Evolutionary conservation across 2,797 vertebrate genomes (phyloP), one percentile per base, ranked within the genome.

Genomic region (Phalloptychus januarius): DNA sequence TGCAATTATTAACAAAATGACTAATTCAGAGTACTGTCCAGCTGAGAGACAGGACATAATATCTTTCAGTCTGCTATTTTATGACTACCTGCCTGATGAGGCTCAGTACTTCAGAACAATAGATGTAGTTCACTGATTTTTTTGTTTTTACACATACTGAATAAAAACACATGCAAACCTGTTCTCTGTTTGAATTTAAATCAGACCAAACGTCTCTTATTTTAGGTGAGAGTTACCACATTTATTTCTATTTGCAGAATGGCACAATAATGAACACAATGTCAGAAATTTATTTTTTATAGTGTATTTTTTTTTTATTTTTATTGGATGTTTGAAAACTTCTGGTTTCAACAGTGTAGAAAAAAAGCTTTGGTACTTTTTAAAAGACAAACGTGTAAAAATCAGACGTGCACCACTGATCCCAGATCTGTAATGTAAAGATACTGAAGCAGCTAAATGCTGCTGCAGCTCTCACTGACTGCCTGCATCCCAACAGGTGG

Each of bases 401-500:
- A 63, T 63, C 13, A 36, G 28, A 28, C 1, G 2, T 15, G 16
- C 31, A 1, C 33, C 31, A 36, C 33, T 61, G 28, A 18, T 65
- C 20, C 10, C 3, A 65, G 8, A 18, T 38, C 16, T 40, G n/a
- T 16, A 45, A 74, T 50, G 40, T 71, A 18, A 73, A 79, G 71
- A 36, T 7, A 31, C 74, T 44, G 44, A 31, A 31, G 18, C n/a
- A 36, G 25, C 33, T 67, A 40, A 67, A 67, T 20, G 8, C 20
- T 10, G 4, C 4, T 2, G 18, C 40, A n/a, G 42, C 40, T 33
- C 72, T 82, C 13, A 45, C 54, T 77, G 4, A 52, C 28, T n/a
- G 25, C 83, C 38, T 88, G 69, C 71, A 85, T 31, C 73, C 40
- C 67, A 12, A 56, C 88, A 96, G 95, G 93, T 95, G 88, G 85